Conservation (phyloP, 2,888 invertebrate genomes). For the Perizoma affinitatum region DNA sequence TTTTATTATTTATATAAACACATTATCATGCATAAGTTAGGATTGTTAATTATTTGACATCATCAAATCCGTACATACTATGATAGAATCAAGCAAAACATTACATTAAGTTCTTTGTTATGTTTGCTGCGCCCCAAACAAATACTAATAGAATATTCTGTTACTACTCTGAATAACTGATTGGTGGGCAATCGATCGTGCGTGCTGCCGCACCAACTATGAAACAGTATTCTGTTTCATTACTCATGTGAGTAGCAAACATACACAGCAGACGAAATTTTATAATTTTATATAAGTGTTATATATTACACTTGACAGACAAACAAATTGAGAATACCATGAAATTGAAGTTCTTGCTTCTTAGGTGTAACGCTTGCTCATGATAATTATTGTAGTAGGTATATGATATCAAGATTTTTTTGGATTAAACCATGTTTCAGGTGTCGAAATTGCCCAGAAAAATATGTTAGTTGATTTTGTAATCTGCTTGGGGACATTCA, state of each 20-base stretch:
- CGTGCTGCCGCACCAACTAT: too few species aligned
- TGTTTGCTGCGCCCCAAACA: too few species aligned
- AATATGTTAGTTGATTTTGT: background rate
- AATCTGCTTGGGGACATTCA: background rate
- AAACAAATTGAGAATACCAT: conserved; percentile 1
- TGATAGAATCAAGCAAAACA: conserved; percentile 12
- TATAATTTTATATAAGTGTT: too few species aligned
- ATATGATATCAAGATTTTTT: background rate
- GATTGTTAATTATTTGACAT: conserved; percentile 51
- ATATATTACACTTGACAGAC: too few species aligned
- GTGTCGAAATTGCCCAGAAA: too few species aligned
- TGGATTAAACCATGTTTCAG: too few species aligned
- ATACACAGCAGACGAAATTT: background rate
- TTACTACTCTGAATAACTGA: too few species aligned
- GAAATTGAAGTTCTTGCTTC: conserved; percentile 18
- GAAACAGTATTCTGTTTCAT: too few species aligned
- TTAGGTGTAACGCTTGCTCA: conserved; percentile 25
- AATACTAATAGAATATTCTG: too few species aligned
- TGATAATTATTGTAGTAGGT: conserved; percentile 8
- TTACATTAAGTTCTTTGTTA: conserved; percentile 1
- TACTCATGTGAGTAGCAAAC: too few species aligned
- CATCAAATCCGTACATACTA: conserved; percentile 49
- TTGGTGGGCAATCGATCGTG: too few species aligned
- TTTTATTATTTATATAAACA: conserved; percentile 38
- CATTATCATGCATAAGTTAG: conserved; percentile 48